Percentiles rank a stretch among this genome's conserved stretches.
Conservation (phyloP, 2,888 invertebrate species). For the Tachystola acroxantha region DNA sequence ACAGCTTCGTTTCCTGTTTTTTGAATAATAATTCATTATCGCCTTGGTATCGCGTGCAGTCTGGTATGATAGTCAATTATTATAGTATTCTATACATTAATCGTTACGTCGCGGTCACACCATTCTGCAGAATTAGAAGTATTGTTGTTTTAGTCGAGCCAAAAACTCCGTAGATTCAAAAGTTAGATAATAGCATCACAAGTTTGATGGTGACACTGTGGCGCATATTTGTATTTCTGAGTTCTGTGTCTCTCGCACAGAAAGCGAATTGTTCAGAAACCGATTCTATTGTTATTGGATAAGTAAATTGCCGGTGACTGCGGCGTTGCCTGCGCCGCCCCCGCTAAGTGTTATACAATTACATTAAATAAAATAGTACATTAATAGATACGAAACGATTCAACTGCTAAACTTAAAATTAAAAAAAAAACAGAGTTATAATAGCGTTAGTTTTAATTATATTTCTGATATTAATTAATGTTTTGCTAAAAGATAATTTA, state of each 20-base stretch:
- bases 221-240: not conserved
- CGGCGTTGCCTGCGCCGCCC: constrained; percentile 42
- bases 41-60: constrained; percentile 7
- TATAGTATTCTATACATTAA: constrained; percentile 43
- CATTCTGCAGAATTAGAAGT: constrained; percentile 6
- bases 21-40: no score
- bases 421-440: constrained; percentile 63
- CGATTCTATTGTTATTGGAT: no score
- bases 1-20: no score
- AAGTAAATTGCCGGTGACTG: no score
- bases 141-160: not conserved
- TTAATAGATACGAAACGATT: constrained; percentile 60
- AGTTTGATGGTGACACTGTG: no score
- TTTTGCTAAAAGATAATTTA: constrained; percentile 75
- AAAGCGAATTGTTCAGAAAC: no score
- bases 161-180: not conserved
- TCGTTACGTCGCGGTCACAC: constrained; percentile 34
- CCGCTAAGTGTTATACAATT: constrained; percentile 43
- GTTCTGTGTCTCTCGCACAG: no score
- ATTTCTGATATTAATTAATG: constrained; percentile 76
- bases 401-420: constrained; percentile 48
- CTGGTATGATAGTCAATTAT: constrained; percentile 65
- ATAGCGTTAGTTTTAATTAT: constrained; percentile 76
- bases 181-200: no score
- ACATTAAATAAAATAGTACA: constrained; percentile 37